Percentiles rank a stretch among this genome's conserved stretches.
Conservation (phyloP, 2,888 invertebrate species). For the Aspidapion aeneum region DNA sequence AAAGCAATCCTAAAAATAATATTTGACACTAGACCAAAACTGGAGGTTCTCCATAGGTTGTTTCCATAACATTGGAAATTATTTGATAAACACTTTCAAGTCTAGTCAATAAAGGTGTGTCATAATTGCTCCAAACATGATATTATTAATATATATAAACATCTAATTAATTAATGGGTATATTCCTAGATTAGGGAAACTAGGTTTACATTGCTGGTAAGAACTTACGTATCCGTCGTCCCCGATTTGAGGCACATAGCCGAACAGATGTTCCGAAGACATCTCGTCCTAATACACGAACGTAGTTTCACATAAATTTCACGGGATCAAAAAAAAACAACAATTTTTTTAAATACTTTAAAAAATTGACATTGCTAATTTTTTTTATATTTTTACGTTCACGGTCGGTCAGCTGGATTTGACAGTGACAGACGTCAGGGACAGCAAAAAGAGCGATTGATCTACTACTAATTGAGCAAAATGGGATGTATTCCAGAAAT, state of each 20-base stretch:
- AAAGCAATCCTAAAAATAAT: too few relatives aligned
- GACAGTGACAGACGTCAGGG: not conserved
- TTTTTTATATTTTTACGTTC: conserved; percentile 14
- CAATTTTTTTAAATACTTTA: not conserved
- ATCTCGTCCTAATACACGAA: conserved; percentile 35
- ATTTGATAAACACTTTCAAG: too few relatives aligned
- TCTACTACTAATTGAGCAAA: not conserved
- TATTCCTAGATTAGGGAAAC: not conserved
- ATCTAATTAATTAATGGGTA: not conserved
- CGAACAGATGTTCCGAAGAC: conserved; percentile 47
- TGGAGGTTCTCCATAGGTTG: too few relatives aligned
- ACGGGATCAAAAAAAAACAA: not conserved
- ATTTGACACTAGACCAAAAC: too few relatives aligned
- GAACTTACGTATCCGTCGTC: conserved; percentile 46
- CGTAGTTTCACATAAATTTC: conserved; percentile 1
- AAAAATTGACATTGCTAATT: conserved; percentile 14
- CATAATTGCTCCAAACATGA: not conserved
- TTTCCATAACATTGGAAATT: too few relatives aligned
- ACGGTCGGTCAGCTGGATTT: conserved; percentile 10
- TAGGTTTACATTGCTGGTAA: not conserved
- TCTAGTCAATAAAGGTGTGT: too few relatives aligned
- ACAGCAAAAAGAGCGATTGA: not conserved
- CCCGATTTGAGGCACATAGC: conserved; percentile 45
- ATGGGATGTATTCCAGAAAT: not conserved
- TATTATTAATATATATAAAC: not conserved